These are phyloP conservation scores for Mola mola DNA, from an alignment of 2,113 vertebrate genomes.

Conservation along the genomic window DNA sequence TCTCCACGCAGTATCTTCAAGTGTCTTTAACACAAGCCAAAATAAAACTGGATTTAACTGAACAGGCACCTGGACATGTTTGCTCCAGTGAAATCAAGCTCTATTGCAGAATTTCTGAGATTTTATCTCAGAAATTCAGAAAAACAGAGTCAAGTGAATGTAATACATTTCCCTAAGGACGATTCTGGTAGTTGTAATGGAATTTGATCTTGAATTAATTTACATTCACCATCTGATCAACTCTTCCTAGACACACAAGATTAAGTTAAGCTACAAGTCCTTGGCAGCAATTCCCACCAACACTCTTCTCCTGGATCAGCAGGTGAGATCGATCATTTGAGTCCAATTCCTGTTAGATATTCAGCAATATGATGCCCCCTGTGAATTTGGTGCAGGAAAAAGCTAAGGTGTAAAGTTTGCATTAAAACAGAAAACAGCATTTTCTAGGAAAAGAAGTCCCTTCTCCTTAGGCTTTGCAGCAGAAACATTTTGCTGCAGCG, in stretches of 20 bases:
- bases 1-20: no score
- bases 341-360: background rate
- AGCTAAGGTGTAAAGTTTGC: background rate
- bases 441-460: background rate
- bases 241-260: constrained; percentile 88
- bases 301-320: constrained; percentile 94
- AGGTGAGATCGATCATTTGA: constrained; percentile 84
- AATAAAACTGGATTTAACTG: no score
- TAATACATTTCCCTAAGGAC: background rate
- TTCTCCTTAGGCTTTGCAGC: no score
- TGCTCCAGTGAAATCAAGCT: no score
- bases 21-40: no score
- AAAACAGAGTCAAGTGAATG: no score
- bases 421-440: background rate
- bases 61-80: no score
- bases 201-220: constrained; percentile 2
- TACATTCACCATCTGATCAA: constrained; percentile 11
- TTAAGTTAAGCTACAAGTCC: constrained; percentile 93
- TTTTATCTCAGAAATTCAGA: no score
- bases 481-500: no score
- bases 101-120: no score
- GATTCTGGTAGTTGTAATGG: no score
- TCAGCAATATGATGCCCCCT: background rate
- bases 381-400: background rate
- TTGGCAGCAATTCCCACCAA: constrained; percentile 98